Base-by-base conservation (phyloP, 2,113 vertebrate genomes). In the Steatornis caripensis region DNA sequence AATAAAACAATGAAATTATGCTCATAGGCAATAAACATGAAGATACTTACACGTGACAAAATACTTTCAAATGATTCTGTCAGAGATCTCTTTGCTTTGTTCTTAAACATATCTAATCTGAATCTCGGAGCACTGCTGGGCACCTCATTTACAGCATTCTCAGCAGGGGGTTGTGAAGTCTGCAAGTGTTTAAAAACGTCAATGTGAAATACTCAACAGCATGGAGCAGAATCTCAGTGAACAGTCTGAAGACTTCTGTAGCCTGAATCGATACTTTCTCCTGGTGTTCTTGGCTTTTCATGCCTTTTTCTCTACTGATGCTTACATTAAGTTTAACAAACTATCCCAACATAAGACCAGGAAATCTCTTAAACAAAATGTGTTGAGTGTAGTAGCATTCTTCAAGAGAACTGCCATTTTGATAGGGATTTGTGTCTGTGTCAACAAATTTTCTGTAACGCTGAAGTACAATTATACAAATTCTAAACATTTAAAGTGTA, bases 61-160 rank as follows among this genome's bases (percentile, higher is more conserved):
- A 99, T 99, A 71, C 98, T 99, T 97, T 99, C 99, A 89, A 99
- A 95, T 10, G 99, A 99, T 91, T 99, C 99, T 0, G 99, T 99
- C 62, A 99, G 97, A 48, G 99, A 99, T 58, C 98, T 98, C 91
- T 99, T 99, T 3, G 98, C 99, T 98, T 99, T 98, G 89, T 97
- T 99, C 96, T 99, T 99, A 76, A 99, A 98, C 96, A 98, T 98
- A 69, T 99, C 99, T 34, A 99, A 98, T 90, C 98, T 98, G 97
- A 99, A 98, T 29, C 99, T 98, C 1, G 98, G 94, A 94, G 98
- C 98, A 37, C 97, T 99, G 87, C 97, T 97, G 72, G 98, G 97
- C 39, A 96, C 87, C 64, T 99, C 99, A 62, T 92, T 98, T 72
- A 92, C 95, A 16, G 91, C 65, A 90, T 97, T 98, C 85, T 98